Evolutionary conservation across 2,113 vertebrate genomes (phyloP).

Genomic region (Progne subis): DNA sequence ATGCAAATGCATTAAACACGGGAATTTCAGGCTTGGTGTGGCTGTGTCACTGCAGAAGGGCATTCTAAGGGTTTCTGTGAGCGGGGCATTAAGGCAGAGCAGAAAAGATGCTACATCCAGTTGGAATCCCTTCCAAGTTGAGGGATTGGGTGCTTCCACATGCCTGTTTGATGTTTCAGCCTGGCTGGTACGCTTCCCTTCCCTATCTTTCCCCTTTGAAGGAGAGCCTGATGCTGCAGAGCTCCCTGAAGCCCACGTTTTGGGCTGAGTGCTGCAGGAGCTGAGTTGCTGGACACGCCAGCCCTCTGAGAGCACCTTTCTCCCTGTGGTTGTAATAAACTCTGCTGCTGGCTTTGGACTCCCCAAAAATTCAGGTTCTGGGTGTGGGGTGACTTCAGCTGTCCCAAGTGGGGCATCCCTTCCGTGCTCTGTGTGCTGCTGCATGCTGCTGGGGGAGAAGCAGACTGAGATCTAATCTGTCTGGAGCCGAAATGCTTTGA

Average conservation of each 20-base stretch:
- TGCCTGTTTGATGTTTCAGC: not conserved
- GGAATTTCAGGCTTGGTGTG: rapidly evolving
- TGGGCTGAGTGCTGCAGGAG: rapidly evolving
- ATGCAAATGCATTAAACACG: rapidly evolving
- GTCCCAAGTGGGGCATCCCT: not conserved
- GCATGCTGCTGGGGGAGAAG: not conserved
- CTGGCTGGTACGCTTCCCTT: not conserved
- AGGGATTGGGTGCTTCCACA: rapidly evolving
- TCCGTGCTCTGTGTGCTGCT: not conserved
- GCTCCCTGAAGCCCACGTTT: not conserved
- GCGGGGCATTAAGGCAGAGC: not conserved
- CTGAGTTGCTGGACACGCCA: not conserved
- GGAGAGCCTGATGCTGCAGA: not conserved
- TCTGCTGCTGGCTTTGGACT: not conserved
- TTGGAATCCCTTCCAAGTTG: not conserved
- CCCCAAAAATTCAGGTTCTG: rapidly evolving
- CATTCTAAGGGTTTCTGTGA: not conserved
- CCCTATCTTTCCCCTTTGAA: not conserved
- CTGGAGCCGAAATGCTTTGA: not conserved
- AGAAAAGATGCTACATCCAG: not conserved
- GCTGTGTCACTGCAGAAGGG: rapidly evolving
- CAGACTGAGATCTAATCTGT: slow-evolving; percentile 7
- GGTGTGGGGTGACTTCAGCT: not conserved
- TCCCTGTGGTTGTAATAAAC: not conserved
- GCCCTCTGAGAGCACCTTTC: not conserved